Evolutionary conservation across 2,113 vertebrate species (phyloP), one percentile per base, ranked within the genome.

Genomic region (Microtus ochrogaster): DNA sequence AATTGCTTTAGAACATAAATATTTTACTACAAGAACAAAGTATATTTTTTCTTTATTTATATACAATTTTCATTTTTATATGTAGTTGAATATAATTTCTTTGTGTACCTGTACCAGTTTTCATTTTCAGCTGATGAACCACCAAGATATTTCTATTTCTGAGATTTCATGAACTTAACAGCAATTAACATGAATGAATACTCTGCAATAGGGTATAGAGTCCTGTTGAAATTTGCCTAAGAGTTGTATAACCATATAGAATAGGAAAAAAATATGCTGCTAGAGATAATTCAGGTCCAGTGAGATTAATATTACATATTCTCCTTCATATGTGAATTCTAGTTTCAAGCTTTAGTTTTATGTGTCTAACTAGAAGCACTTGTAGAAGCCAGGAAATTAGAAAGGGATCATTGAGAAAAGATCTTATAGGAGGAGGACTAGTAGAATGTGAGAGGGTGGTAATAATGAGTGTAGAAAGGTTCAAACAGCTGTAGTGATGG

Each of bases 371-470:
- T 33, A 61, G 26, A 22, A 44, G 4, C 16, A 12, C 16, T 36
- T 84, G 2, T 44, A 85, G 82, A 33, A 47, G 8, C 26, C 24
- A 85, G 26, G 7, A 63, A 63, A 11, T 14, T 9, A 30, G 13
- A 41, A 33, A 30, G 8, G 9, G 16, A 33, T 21, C 44, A 44
- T 5, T 84, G 61, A 19, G 61, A 6, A 33, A 63, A 33, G 7
- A 0, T 19, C 16, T 33, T 33, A 21, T 4, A 44, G 13, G 7
- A 17, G n/a, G 7, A 26, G 11, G 58, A 13, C 6, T 41, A 28
- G 14, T 30, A 41, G 39, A 33, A 65, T 2, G 39, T 44, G 39
- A 44, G 8, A 21, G 82, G 21, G 14, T 24, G 7, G 39, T 8
- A 26, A 30, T 10, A 19, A 30, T 84, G 61, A 11, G 8, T 44